phyloP scores from a whole-genome alignment of 2,888 invertebrate genomes.

The Suillia variegata region DNA sequence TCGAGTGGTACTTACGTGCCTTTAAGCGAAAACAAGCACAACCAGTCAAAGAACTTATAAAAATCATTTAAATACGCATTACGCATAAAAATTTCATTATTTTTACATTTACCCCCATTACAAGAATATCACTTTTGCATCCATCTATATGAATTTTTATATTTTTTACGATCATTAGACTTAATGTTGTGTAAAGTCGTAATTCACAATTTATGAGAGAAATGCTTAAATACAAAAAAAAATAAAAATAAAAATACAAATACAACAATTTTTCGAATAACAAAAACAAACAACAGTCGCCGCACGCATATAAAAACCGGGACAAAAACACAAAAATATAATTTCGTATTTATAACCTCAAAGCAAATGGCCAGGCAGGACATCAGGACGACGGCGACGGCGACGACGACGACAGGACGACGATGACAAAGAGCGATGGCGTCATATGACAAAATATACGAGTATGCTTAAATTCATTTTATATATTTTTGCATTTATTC shows the following conservation, averaged over 20 bases:
- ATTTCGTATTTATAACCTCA: background rate
- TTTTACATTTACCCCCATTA: slow-evolving; percentile 1
- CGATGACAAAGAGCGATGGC: too few relatives aligned
- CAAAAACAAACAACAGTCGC: background rate
- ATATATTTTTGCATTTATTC: slow-evolving; percentile 7
- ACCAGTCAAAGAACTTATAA: too few relatives aligned
- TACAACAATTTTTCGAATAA: too few relatives aligned
- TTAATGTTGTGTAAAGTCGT: slow-evolving; percentile 24
- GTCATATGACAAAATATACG: background rate
- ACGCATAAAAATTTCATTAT: background rate
- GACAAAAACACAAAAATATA: background rate
- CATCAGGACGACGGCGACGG: background rate
- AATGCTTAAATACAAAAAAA: slow-evolving; percentile 5
- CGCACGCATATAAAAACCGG: background rate
- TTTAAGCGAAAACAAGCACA: too few relatives aligned
- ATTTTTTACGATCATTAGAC: slow-evolving; percentile 16
- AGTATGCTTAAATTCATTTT: slow-evolving; percentile 10
- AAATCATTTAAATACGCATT: background rate
- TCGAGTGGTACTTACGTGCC: too few relatives aligned
- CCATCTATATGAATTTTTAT: background rate
- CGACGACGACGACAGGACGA: too few relatives aligned
- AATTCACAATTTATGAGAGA: slow-evolving; percentile 15
- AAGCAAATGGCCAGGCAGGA: background rate
- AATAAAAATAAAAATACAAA: too few relatives aligned
- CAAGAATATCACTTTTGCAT: too few relatives aligned